These are phyloP conservation scores for Delichon dasypus DNA, from an alignment of 2,797 vertebrate genomes.

Conservation along the genomic window DNA sequence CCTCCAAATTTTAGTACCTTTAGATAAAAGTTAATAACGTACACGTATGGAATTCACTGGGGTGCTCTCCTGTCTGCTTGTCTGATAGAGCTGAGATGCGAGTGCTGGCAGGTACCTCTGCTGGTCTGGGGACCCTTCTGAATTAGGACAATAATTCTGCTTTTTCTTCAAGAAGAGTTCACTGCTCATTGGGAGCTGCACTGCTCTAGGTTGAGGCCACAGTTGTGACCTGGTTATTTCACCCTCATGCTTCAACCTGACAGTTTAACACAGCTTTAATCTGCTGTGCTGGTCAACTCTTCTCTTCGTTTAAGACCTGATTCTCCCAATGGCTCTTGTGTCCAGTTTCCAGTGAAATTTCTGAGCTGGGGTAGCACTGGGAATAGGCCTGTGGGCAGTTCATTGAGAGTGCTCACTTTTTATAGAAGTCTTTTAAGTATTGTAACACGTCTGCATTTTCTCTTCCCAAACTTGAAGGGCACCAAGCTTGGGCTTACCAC, in stretches of 20 bases:
- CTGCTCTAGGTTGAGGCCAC: background rate
- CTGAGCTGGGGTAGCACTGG: background rate
- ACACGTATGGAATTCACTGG: background rate
- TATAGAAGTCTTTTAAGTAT: background rate
- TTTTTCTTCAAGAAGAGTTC: background rate
- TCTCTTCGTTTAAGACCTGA: background rate
- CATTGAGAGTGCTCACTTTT: background rate
- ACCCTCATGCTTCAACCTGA: background rate
- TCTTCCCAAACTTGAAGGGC: background rate
- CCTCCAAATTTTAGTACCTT: background rate
- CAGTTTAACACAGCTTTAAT: background rate
- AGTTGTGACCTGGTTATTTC: background rate
- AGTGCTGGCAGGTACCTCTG: background rate
- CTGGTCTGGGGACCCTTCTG: background rate
- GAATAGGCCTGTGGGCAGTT: background rate
- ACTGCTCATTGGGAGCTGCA: background rate
- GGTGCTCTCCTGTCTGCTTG: background rate
- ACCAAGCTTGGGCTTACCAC: background rate
- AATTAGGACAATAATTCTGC: background rate
- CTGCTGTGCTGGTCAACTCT: background rate
- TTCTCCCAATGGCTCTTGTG: background rate
- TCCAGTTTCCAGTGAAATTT: background rate
- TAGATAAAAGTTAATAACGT: background rate
- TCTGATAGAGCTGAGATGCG: background rate
- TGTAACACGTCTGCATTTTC: fast-evolving